Conservation (phyloP, 2,797 vertebrate species). For the Xiphophorus birchmanni region DNA sequence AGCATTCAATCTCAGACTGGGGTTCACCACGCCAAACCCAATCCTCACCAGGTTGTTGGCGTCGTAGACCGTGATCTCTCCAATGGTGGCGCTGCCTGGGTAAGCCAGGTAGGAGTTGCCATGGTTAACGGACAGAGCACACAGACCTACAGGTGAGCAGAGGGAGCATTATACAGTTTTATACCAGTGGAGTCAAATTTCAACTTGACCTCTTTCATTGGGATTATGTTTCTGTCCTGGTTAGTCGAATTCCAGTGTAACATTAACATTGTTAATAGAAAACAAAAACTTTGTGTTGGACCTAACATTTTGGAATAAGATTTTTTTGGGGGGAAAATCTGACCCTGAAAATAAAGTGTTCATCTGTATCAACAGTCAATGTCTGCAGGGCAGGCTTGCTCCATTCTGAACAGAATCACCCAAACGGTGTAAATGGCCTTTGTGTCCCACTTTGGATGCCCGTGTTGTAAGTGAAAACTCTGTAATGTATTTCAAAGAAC, state of each 20-base stretch:
- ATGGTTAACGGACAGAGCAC: constrained; percentile 92
- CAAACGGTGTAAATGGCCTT: no score
- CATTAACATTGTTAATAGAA: no score
- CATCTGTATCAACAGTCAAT: no score
- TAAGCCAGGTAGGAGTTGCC: constrained; percentile 93
- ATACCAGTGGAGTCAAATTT: not conserved
- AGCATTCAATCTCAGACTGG: not conserved
- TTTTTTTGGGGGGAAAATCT: no score
- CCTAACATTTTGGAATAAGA: no score
- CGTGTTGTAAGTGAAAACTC: not conserved
- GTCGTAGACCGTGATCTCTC: constrained; percentile 91
- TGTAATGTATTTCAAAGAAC: not conserved
- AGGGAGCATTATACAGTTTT: not conserved
- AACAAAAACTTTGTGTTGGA: no score
- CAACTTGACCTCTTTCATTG: not conserved
- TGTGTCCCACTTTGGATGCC: not conserved
- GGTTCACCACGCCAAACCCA: not conserved
- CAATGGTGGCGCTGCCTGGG: constrained; percentile 88
- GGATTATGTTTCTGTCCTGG: not conserved
- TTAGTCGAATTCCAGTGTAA: not conserved
- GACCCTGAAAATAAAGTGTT: no score
- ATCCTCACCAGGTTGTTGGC: constrained; percentile 90
- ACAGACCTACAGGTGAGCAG: constrained; percentile 84
- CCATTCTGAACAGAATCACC: not conserved
- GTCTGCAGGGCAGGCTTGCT: not conserved